These are phyloP conservation scores for Phoenoteleia sp. DNA, from an alignment of 2,888 invertebrate genomes.

Conservation along the genomic window DNA sequence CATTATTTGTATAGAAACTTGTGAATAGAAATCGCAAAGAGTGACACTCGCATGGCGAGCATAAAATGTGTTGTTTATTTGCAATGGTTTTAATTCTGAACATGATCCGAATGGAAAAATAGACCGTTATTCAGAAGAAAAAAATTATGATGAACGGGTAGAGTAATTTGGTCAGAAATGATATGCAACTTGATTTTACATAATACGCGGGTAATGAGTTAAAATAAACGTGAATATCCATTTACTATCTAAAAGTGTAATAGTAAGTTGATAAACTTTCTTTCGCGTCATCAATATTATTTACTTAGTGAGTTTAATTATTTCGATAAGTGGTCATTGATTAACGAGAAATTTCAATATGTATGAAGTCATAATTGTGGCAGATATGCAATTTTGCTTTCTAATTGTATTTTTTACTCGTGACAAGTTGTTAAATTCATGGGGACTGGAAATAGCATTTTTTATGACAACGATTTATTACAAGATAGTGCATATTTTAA, in stretches of 20 bases:
- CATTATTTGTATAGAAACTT: slow-evolving; percentile 52
- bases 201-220: slow-evolving; percentile 25
- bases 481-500: too few species aligned
- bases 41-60: neutral
- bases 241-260: slow-evolving; percentile 20
- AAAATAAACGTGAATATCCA: slow-evolving; percentile 15
- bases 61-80: slow-evolving; percentile 4
- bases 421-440: too few species aligned
- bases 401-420: neutral
- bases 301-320: too few species aligned
- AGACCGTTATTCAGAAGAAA: neutral
- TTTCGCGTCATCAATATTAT: slow-evolving; percentile 1
- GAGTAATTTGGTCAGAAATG: too few species aligned
- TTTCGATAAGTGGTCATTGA: too few species aligned
- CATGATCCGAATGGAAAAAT: slow-evolving; percentile 6
- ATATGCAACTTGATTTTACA: slow-evolving; percentile 46
- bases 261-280: neutral
- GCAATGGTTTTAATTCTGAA: neutral
- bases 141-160: too few species aligned
- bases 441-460: too few species aligned
- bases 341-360: too few species aligned
- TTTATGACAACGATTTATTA: too few species aligned
- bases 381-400: slow-evolving; percentile 4
- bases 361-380: too few species aligned
- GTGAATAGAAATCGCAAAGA: slow-evolving; percentile 42